Evolutionary conservation across 2,113 vertebrate genomes (phyloP), one percentile per base, ranked within the genome.

Genomic region (Eclectus roratus): DNA sequence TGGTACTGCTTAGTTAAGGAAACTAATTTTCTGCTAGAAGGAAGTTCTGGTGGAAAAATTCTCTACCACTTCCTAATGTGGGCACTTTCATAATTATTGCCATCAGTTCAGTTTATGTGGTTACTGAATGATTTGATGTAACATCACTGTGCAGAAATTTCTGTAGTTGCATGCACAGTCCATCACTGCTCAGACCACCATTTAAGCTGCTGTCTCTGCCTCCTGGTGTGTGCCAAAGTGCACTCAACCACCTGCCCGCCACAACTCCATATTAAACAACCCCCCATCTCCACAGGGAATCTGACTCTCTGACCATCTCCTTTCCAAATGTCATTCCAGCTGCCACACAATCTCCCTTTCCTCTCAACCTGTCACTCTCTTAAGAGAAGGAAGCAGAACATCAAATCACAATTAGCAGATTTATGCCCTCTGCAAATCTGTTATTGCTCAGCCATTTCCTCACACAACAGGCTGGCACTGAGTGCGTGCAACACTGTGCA

Each of bases 221-320:
- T 60, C 11, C 74, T 33, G 65, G 6, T 3, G 2, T 44, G n/a
- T 35, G 50, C 25, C 52, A 12, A 27, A 46, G 39, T 5, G 23
- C 13, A 1, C 58, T 44, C 33, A 27, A 18, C 27, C 76, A 37
- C 66, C 85, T 77, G 46, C 49, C 18, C 2, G 0, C 0, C 0
- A 14, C 39, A 64, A 3, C 41, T 60, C 27, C 0, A 0, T 13
- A 8, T 37, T n/a, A 11, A 76, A 72, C 21, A 29, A 0, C 6
- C 6, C 19, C 13, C 20, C 0, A 0, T 6, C 31, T 68, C 63
- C 23, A 33, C n/a, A 52, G n/a, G 49, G 24, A 56, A 18, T 17
- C 24, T 17, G 44, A 7, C 20, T 46, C 8, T 35, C 37, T 71
- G 77, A 39, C 39, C 39, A 7, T 21, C 56, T 56, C n/a, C 15